These are phyloP conservation scores for Myotis findleyi DNA, from an alignment of 2,797 vertebrate genomes.

Conservation along the genomic window DNA sequence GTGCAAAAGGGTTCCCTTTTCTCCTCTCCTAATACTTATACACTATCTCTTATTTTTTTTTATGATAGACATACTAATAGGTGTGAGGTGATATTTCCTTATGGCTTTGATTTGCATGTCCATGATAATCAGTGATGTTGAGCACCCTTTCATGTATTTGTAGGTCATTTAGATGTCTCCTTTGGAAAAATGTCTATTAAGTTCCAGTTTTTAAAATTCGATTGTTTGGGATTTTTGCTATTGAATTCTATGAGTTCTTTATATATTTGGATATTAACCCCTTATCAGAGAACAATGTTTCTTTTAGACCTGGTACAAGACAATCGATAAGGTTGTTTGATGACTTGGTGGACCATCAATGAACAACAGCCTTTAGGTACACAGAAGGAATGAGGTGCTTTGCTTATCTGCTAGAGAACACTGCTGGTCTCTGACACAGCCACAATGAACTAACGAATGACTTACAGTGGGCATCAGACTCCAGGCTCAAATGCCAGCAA, in stretches of 20 bases:
- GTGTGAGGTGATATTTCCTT: background rate
- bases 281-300: background rate
- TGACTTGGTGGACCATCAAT: background rate
- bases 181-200: background rate
- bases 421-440: background rate
- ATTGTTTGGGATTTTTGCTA: background rate
- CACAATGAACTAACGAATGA: background rate
- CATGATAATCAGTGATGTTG: background rate
- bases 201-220: background rate
- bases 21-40: background rate
- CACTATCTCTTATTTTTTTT: background rate
- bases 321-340: background rate
- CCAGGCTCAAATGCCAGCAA: background rate
- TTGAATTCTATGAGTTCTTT: background rate
- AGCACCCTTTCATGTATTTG: background rate
- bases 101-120: background rate
- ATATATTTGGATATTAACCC: background rate
- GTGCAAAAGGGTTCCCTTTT: background rate
- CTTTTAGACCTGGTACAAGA: background rate
- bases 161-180: background rate
- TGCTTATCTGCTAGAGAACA: background rate
- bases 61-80: background rate
- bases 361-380: background rate
- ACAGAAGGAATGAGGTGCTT: background rate
- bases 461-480: background rate